Percentiles rank a stretch among this genome's conserved stretches.
phyloP scores from a whole-genome alignment of 2,797 vertebrate species.

The Eidolon dupreanum region DNA sequence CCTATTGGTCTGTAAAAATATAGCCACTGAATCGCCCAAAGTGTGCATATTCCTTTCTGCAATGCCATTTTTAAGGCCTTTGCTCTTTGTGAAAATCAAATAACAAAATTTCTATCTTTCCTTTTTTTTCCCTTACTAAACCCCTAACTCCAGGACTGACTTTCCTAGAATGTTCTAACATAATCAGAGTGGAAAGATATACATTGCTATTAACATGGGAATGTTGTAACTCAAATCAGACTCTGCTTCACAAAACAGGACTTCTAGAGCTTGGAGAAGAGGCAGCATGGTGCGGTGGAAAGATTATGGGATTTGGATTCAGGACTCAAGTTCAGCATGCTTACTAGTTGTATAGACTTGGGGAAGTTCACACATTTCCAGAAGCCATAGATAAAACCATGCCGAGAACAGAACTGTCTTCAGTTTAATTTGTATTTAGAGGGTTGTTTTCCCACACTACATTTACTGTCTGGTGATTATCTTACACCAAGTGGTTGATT shows the following conservation, averaged over 20 bases:
- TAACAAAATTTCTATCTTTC: not conserved
- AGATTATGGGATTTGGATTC: not conserved
- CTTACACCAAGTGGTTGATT: not conserved
- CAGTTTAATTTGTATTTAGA: not conserved
- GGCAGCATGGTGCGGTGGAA: not conserved
- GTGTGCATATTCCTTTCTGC: not conserved
- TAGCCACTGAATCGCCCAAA: not conserved
- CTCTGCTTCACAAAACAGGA: not conserved
- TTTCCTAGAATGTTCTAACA: not conserved
- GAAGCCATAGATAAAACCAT: not conserved
- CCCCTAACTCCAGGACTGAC: not conserved
- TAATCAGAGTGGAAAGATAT: not conserved
- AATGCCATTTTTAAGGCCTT: slow-evolving; percentile 6
- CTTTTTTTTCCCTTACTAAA: not conserved
- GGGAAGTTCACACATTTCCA: not conserved
- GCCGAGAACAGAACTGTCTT: not conserved
- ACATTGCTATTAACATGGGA: not conserved
- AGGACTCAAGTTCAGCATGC: not conserved
- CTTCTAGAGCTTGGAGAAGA: not conserved
- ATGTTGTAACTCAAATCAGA: not conserved
- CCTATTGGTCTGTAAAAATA: not conserved
- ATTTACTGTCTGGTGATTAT: not conserved
- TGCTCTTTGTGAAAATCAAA: slow-evolving; percentile 44
- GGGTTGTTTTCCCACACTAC: not conserved
- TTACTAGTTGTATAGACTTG: not conserved